These are phyloP conservation scores for Chionis minor DNA, from an alignment of 2,113 vertebrate species.

Conservation along the genomic window DNA sequence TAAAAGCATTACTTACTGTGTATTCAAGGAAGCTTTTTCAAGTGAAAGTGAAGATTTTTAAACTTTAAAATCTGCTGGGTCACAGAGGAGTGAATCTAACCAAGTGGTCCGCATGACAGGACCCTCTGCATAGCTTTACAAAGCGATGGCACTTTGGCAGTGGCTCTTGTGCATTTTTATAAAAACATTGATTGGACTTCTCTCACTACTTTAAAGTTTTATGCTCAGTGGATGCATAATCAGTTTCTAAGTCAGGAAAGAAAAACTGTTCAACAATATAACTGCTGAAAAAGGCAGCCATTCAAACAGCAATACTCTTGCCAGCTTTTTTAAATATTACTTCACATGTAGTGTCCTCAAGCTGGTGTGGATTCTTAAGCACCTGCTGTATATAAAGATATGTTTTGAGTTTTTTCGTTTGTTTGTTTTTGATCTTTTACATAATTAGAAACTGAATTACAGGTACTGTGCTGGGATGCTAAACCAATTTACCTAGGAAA, in stretches of 20 bases:
- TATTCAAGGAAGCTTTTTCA: slow-evolving; percentile 13
- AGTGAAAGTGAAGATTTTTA: slow-evolving; percentile 52
- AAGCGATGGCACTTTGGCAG: background rate
- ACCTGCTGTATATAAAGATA: background rate
- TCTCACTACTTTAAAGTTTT: background rate
- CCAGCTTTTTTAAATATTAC: background rate
- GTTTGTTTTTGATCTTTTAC: background rate
- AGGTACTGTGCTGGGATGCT: background rate
- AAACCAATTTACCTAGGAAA: background rate
- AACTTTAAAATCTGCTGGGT: slow-evolving; percentile 46
- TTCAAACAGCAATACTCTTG: background rate
- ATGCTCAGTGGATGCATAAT: background rate
- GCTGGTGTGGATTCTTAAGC: background rate
- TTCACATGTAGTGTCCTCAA: background rate
- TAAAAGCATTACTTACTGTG: slow-evolving; percentile 43
- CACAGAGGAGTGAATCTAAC: background rate
- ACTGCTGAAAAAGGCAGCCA: background rate
- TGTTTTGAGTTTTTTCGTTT: background rate
- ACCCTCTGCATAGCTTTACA: background rate
- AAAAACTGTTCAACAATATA: background rate
- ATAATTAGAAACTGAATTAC: background rate
- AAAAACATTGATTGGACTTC: background rate
- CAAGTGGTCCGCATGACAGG: background rate
- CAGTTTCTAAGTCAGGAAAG: background rate
- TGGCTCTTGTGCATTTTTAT: background rate